These are phyloP conservation scores for Polymixis lichenea DNA, from an alignment of 2,888 invertebrate species.

Conservation along the genomic window DNA sequence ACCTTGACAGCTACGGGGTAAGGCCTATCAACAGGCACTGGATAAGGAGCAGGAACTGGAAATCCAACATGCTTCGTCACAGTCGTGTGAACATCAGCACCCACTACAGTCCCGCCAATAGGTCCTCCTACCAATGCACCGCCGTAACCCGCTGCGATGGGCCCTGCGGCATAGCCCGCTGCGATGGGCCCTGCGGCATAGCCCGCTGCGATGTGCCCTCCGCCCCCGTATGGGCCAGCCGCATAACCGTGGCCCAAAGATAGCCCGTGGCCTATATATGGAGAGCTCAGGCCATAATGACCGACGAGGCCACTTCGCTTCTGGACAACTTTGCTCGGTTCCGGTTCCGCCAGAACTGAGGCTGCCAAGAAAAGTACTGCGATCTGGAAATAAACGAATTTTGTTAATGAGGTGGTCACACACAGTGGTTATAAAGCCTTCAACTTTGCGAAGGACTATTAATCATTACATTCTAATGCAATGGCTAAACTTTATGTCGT, in stretches of 20 bases:
- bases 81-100: constrained; percentile 87
- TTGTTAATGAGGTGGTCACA: too few relatives aligned
- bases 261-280: constrained; percentile 69
- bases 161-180: constrained; percentile 46
- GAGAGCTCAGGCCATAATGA: constrained; percentile 76
- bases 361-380: constrained; percentile 80
- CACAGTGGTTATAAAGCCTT: too few relatives aligned
- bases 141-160: constrained; percentile 40
- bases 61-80: constrained; percentile 88
- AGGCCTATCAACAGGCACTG: constrained; percentile 87
- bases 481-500: not conserved
- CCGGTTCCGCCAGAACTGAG: constrained; percentile 80
- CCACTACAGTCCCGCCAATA: constrained; percentile 76
- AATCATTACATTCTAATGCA: not conserved
- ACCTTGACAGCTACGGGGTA: constrained; percentile 87
- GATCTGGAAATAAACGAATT: constrained; percentile 76
- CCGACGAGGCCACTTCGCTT: constrained; percentile 86
- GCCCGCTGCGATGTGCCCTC: constrained; percentile 41
- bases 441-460: not conserved
- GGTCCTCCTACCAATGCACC: constrained; percentile 43
- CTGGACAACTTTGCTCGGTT: constrained; percentile 86
- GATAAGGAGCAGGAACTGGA: constrained; percentile 87
- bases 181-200: constrained; percentile 49
- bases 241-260: constrained; percentile 60
- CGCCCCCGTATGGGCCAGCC: constrained; percentile 29